Evolutionary conservation across 2,888 invertebrate genomes (phyloP).

Genomic region (Pomacea canaliculata): DNA sequence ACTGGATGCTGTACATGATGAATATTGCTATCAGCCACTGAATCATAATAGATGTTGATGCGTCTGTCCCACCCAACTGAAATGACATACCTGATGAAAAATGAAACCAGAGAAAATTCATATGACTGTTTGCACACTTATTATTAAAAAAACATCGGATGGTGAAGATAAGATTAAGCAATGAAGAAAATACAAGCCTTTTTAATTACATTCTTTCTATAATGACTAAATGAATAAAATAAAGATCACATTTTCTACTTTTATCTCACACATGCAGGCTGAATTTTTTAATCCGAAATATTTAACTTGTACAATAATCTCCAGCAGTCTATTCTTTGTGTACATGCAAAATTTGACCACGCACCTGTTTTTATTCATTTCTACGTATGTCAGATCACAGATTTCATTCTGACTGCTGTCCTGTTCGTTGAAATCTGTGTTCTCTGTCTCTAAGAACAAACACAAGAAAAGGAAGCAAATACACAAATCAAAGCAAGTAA

Average conservation of each 20-base stretch:
- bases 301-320: too few species aligned
- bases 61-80: conserved; percentile 70
- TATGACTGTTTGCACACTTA: neutral
- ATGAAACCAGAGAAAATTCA: neutral
- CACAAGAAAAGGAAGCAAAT: too few species aligned
- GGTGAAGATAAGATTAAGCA: too few species aligned
- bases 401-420: conserved; percentile 49
- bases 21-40: conserved; percentile 57
- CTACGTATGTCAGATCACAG: conserved; percentile 66
- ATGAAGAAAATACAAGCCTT: too few species aligned
- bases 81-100: conserved; percentile 63
- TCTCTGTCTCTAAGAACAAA: conserved; percentile 49
- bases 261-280: too few species aligned
- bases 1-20: conserved; percentile 65
- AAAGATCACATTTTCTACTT: too few species aligned
- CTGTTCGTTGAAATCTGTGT: conserved; percentile 43
- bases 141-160: too few species aligned
- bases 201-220: too few species aligned
- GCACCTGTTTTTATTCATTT: conserved; percentile 68
- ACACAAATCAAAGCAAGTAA: too few species aligned
- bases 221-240: too few species aligned
- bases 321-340: too few species aligned
- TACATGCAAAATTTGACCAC: neutral
- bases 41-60: conserved; percentile 68
- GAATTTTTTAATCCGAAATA: too few species aligned